Conservation (phyloP, 2,113 vertebrate genomes). For the Thryonomys swinderianus region DNA sequence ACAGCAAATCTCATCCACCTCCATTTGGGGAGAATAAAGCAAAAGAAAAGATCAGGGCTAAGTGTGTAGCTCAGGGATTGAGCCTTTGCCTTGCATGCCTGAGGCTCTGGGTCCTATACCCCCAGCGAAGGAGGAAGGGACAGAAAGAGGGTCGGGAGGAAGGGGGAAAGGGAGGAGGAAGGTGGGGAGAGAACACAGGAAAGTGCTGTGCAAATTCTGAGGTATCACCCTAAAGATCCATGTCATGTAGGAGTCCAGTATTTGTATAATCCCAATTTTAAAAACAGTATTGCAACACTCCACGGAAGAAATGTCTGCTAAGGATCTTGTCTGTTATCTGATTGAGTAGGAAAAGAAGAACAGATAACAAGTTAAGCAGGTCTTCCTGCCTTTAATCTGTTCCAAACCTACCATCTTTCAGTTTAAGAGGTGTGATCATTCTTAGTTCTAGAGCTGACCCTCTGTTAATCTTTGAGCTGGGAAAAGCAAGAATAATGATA, state of each 20-base stretch:
- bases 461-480: not conserved
- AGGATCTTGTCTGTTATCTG: not conserved
- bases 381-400: not conserved
- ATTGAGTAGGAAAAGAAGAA: not conserved
- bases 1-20: not conserved
- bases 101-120: not conserved
- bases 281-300: not conserved
- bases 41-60: not conserved
- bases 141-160: no score
- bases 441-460: not conserved
- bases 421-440: not conserved
- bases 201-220: not conserved
- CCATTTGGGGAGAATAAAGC: not conserved
- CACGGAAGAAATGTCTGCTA: not conserved
- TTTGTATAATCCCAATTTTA: not conserved
- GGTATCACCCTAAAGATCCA: not conserved
- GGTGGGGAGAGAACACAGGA: not conserved
- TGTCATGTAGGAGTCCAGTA: not conserved
- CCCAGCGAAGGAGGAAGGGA: not conserved
- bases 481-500: not conserved
- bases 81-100: not conserved
- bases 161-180: no score
- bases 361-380: not conserved
- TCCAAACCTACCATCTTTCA: not conserved
- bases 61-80: not conserved